Base-by-base conservation (phyloP, 2,113 vertebrate species). In the Sinocyclocheilus maitianheensis region DNA sequence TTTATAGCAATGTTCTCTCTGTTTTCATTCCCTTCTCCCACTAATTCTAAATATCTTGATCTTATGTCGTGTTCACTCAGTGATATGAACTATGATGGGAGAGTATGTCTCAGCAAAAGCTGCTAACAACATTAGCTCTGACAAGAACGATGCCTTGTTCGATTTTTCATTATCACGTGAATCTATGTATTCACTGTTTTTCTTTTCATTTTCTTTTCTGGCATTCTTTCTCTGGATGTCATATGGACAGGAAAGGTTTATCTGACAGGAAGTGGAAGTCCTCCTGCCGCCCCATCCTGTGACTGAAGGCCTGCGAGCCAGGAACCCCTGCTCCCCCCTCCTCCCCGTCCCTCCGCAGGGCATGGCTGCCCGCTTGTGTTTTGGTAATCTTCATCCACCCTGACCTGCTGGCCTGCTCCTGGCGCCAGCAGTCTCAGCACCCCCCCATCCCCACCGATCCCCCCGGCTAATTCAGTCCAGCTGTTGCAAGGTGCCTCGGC, bases 401-500 rank as follows among this genome's bases (percentile, higher is more conserved):
- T 94, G 93, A 94, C 94, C 93, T 93, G 93, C 92, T 94, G 93
- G 91, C 93, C 48, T 48, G 92, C 94, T 94, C 89, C 92, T 94
- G 94, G 94, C 94, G 94, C 94, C 94, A 94, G 92, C 89, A 93
- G 92, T 94, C 92, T 93, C 92, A 88, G 89, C 26, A 83, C 77
- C 91, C 91, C 90, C 92, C 88, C 86, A 86, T 88, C 65, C 63
- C 62, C 43, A 63, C 65, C 22, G 24, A 91, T 87, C 91, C 92
- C n/a, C 86, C 85, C 71, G 81, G 91, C 89, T 95, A 95, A 95
- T 94, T 94, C 91, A 93, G 89, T 93, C 90, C 93, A 95, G 94
- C 94, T 94, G 94, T 94, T 94, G 93, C 92, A 95, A 95, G 93
- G 93, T 95, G 94, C 93, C 92, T 93, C 89, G 85, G 88, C 88